Base-by-base conservation (phyloP, 2,113 vertebrate species). In the Stomatorhinus ivindoensis region DNA sequence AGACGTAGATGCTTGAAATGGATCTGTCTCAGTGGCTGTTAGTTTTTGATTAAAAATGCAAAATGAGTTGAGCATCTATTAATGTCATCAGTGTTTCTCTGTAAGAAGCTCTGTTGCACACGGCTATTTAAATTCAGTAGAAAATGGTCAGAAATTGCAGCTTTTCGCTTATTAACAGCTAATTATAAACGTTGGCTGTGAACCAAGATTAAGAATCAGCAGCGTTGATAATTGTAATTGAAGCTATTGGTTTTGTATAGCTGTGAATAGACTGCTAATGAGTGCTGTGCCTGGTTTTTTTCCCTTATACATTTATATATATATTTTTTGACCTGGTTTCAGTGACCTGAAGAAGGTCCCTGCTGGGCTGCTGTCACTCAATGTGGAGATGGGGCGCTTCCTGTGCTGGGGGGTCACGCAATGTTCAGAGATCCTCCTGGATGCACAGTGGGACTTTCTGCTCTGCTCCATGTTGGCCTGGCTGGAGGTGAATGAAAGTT, bases 401-500 rank as follows among this genome's bases (percentile, higher is more conserved):
- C 93, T 99, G 80, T 96, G 96, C 88, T 94, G 97, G 91, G 90
- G 98, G 93, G 94, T 98, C 92, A 94, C 94, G 85, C 94, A 93
- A 88, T 93, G 94, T 19, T 92, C 95, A 0, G 89, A 92, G 51
- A 92, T 96, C 84, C 93, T 99, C 73, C 91, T 93, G 0, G 95
- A 95, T 89, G 93, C 83, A 0, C 98, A 99, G 80, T 99, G 98
- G 98, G 98, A 99, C 93, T 99, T 99, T 53, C 89, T 99, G 90
- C 95, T 99, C 94, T 99, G 98, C 91, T 97, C 97, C 44, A 97
- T 98, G 97, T 92, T 99, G 91, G 95, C 97, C 35, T 99, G 98
- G 98, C 90, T 99, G 91, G 97, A 99, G 97, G 98, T 99, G 93
- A 95, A 88, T 87, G 31, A 61, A 87, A 46, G 24, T 44, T 39